These are phyloP conservation scores for Allygus modestus DNA, from an alignment of 2,888 invertebrate genomes.

Conservation along the genomic window DNA sequence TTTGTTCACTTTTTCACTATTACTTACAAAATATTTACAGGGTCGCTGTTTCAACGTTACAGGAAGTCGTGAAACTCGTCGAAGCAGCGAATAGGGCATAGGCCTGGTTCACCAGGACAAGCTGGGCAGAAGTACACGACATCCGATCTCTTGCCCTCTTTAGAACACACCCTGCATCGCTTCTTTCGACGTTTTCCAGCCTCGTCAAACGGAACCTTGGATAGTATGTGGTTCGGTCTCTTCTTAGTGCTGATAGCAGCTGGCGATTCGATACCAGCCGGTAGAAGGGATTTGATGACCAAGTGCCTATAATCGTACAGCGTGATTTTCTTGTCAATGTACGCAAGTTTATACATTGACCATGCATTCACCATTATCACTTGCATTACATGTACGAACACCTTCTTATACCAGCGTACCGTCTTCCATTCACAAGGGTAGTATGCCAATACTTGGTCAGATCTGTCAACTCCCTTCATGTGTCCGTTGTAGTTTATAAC, in stretches of 20 bases:
- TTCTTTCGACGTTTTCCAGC: not conserved
- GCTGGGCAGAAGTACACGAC: no score
- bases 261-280: not conserved
- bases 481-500: not conserved
- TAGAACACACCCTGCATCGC: no score
- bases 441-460: slow-evolving; percentile 15
- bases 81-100: no score
- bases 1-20: no score
- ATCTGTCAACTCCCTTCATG: slow-evolving; percentile 1
- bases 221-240: no score
- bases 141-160: no score
- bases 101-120: no score
- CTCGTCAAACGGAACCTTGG: no score
- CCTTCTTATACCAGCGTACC: slow-evolving; percentile 7
- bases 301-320: not conserved
- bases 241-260: not conserved
- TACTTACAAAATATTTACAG: no score
- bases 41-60: no score
- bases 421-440: slow-evolving; percentile 1
- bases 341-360: not conserved
- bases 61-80: no score
- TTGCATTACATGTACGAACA: not conserved
- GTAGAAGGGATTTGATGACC: not conserved
- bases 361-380: slow-evolving; percentile 4
- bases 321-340: not conserved